Evolutionary conservation across 2,888 invertebrate genomes (phyloP), one percentile per base, ranked within the genome.

Genomic region (Agrochola macilenta): DNA sequence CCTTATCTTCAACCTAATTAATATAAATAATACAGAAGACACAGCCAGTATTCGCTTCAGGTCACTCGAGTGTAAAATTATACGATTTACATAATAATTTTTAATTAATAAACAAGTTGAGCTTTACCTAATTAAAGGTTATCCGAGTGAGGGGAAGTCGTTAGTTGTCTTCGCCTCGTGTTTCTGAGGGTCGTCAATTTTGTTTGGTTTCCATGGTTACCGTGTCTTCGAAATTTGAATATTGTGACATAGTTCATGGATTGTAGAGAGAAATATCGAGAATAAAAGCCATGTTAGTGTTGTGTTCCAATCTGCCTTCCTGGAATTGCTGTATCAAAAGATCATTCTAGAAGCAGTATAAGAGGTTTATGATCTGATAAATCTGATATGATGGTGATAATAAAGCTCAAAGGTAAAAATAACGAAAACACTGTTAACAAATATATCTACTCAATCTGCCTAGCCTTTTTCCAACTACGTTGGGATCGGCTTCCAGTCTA

Each of bases 71-170:
- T 89, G 87, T 90, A 87, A 90, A 91, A 91, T 89, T 86, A 90
- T 89, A 82, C 84, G 89, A 91, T 91, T 91, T 88, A 89, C 89
- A 89, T 90, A 90, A 89, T 89, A 85, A 81, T 86, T 89, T 91
- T 90, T 91, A 90, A 91, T 91, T 90, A 89, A 89, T 89, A 89
- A 90, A 90, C 88, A 85, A 89, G 82, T 83, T 70, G 77, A 84
- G 86, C 82, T 77, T 89, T 86, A 82, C 81, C 87, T 91, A 92
- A 93, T 92, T 92, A 91, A 78, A 81, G 87, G 85, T 82, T 88
- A 85, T 77, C 81, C 68, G 60, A 35, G 64, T 17, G 69, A 70
- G 60, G 78, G 86, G 90, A 88, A 88, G 86, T 83, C 81, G 78
- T 85, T 86, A 75, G 74, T 87, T 88, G 83, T 82, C 81, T 80